Evolutionary conservation across 2,888 invertebrate species (phyloP), one percentile per base, ranked within the genome.

Genomic region (Tyria jacobaeae): DNA sequence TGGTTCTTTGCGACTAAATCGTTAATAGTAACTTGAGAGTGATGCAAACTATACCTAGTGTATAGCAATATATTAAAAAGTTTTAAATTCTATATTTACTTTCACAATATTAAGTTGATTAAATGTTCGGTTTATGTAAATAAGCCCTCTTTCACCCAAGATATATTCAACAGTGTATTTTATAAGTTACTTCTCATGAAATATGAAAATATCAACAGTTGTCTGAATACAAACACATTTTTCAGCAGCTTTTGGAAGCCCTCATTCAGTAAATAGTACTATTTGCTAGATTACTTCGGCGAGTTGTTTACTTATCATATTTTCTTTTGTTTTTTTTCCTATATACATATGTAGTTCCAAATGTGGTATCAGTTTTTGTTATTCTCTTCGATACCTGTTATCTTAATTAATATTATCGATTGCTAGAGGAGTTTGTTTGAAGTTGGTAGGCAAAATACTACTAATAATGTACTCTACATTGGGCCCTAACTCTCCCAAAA

Each of bases 251-350:
- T 21, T 44, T 44, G 12, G 17, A 3, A 21, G 44, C 12, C 44
- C 21, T 10, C 21, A 21, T 44, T 44, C 21, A 44, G 44, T 44
- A 44, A 44, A 44, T 44, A 44, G 44, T 21, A 17, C 21, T 44
- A 44, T 44, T 44, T 21, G 17, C 44, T 44, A 41, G 41, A 41
- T 41, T 41, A 17, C 41, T 41, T 41, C 41, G 21, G 21, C 41
- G 21, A 41, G 41, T 41, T 41, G 41, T 41, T 41, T 41, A 17
- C 41, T 2, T 21, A 1, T 17, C 21, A 12, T 12, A 44, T 21
- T 44, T 44, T 4, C 17, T 9, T 21, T 3, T 44, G 10, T 44
- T 44, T 44, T 21, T 27, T 21, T 41, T 9, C 9, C 12, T 21
- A 44, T 12, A 17, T 44, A 44, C 9, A 3, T 21, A 44, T 12